Percentiles rank a stretch among this genome's conserved stretches.
These are phyloP conservation scores for Boloria selene DNA, from an alignment of 2,888 invertebrate genomes.

Conservation along the genomic window DNA sequence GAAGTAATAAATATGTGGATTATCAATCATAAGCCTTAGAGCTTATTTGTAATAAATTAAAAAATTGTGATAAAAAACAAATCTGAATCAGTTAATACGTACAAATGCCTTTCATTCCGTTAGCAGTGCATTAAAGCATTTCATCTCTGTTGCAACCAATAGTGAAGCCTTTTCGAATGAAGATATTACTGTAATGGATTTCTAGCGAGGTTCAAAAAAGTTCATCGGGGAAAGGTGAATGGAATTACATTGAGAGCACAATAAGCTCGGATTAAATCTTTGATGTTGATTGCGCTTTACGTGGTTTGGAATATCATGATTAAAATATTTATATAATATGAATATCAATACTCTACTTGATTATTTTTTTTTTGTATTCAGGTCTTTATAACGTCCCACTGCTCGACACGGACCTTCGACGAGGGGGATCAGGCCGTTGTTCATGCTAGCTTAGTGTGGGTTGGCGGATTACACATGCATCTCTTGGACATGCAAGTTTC, in stretches of 20 bases:
- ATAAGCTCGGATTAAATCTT: conserved; percentile 25
- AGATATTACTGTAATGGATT: conserved; percentile 64
- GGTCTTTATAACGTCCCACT: too few species aligned
- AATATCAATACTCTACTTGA: not conserved
- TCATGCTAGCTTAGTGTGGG: too few species aligned
- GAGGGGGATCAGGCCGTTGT: too few species aligned
- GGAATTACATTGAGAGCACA: conserved; percentile 37
- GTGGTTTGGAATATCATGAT: not conserved
- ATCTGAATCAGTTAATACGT: conserved; percentile 28
- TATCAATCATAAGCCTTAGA: not conserved
- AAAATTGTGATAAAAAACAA: conserved; percentile 10
- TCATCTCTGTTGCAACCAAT: conserved; percentile 57
- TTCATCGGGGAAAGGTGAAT: conserved; percentile 37
- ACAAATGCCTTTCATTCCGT: conserved; percentile 38
- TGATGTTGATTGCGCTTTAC: conserved; percentile 23
- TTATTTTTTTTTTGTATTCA: too few species aligned
- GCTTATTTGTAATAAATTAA: conserved; percentile 10
- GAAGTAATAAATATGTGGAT: not conserved
- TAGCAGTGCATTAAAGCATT: conserved; percentile 53
- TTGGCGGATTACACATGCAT: too few species aligned
- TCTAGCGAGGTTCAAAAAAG: conserved; percentile 45
- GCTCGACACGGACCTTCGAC: too few species aligned
- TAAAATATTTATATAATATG: not conserved
- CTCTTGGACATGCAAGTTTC: too few species aligned
- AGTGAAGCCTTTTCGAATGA: conserved; percentile 58